These are phyloP conservation scores for Virgularia gustaviana DNA, from an alignment of 92 coral and sea anemone species.

Conservation along the genomic window DNA sequence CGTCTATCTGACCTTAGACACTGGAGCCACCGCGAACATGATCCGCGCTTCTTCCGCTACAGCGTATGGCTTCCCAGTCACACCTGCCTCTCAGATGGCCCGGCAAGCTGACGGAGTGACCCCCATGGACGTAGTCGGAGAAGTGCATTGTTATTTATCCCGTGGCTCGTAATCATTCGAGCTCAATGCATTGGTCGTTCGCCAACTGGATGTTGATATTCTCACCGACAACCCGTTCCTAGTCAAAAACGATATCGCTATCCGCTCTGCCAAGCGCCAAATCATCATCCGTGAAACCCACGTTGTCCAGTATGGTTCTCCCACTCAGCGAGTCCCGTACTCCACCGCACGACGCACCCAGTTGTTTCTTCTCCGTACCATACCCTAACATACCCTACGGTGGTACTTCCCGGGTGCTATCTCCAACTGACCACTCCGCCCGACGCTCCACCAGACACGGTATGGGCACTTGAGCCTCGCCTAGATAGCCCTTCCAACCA, in stretches of 20 bases:
- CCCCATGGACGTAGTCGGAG: slow-evolving; percentile 54
- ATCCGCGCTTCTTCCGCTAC: slow-evolving; percentile 36
- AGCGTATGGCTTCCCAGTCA: slow-evolving; percentile 45
- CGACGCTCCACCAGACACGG: slow-evolving; percentile 48
- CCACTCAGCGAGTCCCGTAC: slow-evolving; percentile 31
- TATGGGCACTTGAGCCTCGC: slow-evolving; percentile 58
- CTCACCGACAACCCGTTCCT: slow-evolving; percentile 54
- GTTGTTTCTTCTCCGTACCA: slow-evolving; percentile 51
- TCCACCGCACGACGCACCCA: slow-evolving; percentile 52
- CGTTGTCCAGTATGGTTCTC: slow-evolving; percentile 27
- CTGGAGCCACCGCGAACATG: slow-evolving; percentile 52
- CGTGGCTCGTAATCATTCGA: slow-evolving; percentile 31
- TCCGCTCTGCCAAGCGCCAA: slow-evolving; percentile 47
- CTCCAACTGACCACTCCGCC: slow-evolving; percentile 50
- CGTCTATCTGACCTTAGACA: slow-evolving; percentile 47
- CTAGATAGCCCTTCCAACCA: slow-evolving; percentile 57
- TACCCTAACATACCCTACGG: slow-evolving; percentile 49
- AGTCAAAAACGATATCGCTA: slow-evolving; percentile 44
- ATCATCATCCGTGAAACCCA: slow-evolving; percentile 49
- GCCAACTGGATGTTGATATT: slow-evolving; percentile 35
- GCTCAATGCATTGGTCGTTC: slow-evolving; percentile 47
- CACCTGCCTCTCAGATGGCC: slow-evolving; percentile 56
- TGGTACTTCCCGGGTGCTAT: slow-evolving; percentile 51
- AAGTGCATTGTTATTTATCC: slow-evolving; percentile 46
- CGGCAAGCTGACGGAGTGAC: slow-evolving; percentile 55